Evolutionary conservation across 2,888 invertebrate species (phyloP).

Genomic region (Cryptus armator): DNA sequence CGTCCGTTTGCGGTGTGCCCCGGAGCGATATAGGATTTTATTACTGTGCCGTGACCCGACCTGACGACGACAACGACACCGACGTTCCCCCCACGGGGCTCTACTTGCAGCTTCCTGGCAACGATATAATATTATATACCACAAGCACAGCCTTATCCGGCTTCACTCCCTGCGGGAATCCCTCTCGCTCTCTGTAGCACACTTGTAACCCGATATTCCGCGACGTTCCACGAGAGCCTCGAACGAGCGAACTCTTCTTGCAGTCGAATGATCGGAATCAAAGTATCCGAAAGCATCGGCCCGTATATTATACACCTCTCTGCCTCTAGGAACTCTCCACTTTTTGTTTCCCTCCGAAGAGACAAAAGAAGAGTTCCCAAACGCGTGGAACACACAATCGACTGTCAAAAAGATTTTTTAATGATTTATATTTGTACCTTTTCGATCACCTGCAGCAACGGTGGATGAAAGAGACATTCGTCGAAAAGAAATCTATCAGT

Average conservation of each 20-base stretch:
- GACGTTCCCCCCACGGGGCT: conserved; percentile 30
- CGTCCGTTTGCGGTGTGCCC: conserved; percentile 44
- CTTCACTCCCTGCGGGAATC: conserved; percentile 52
- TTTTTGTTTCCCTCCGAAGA: not conserved
- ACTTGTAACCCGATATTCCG: conserved; percentile 44
- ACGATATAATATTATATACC: conserved; percentile 45
- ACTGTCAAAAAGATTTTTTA: not conserved
- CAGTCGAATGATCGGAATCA: conserved; percentile 52
- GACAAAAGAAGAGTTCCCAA: not conserved
- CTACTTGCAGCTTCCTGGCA: conserved; percentile 37
- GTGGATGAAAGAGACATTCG: not conserved
- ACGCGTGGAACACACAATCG: not conserved
- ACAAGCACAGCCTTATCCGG: conserved; percentile 49
- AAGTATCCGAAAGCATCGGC: conserved; percentile 44
- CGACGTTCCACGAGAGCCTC: conserved; percentile 19
- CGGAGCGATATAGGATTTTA: conserved; percentile 64
- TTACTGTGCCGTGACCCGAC: conserved; percentile 61
- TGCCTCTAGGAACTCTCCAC: not conserved
- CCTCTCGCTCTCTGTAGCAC: conserved; percentile 22
- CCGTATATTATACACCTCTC: conserved; percentile 24
- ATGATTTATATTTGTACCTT: not conserved
- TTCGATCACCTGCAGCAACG: not conserved
- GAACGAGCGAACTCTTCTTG: conserved; percentile 40
- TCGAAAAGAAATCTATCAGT: not conserved
- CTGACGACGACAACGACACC: conserved; percentile 30